Conservation (phyloP, 2,113 vertebrate species). For the Gallinago undulata region DNA sequence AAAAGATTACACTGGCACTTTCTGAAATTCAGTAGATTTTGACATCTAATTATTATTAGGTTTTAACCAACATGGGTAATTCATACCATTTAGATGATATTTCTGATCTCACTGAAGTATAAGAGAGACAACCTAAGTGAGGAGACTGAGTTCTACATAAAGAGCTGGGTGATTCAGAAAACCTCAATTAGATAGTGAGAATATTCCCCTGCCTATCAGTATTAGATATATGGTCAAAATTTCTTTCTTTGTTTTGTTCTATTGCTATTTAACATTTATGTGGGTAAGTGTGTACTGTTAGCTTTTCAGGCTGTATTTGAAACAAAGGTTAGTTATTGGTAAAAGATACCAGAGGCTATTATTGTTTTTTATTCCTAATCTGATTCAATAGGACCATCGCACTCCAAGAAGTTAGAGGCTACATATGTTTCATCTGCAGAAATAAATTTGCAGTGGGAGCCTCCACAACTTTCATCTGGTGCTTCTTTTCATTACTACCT, state of each 20-base stretch:
- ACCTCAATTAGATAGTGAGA: not conserved
- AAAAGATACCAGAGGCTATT: not conserved
- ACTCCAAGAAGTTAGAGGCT: conserved; percentile 73
- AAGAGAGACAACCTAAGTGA: not conserved
- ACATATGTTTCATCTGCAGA: conserved; percentile 69
- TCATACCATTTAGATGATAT: not conserved
- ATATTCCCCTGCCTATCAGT: not conserved
- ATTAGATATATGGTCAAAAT: not conserved
- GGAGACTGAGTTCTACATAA: not conserved
- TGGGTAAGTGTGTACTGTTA: not conserved
- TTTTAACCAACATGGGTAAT: not conserved
- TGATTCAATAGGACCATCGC: conserved; percentile 73
- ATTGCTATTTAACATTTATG: not conserved
- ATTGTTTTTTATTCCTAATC: not conserved
- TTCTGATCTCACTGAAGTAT: not conserved
- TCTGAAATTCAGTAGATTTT: not conserved
- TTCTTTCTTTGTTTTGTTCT: not conserved
- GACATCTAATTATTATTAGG: not conserved
- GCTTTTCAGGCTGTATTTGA: not conserved
- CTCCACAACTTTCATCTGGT: conserved; percentile 41
- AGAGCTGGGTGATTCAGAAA: not conserved
- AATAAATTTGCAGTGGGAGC: conserved; percentile 76
- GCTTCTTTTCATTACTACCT: conserved; percentile 73
- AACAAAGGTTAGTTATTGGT: not conserved
- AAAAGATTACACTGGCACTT: not conserved